phyloP scores from a whole-genome alignment of 1,140 invertebrate species.

The Zaprionus camerounensis region DNA sequence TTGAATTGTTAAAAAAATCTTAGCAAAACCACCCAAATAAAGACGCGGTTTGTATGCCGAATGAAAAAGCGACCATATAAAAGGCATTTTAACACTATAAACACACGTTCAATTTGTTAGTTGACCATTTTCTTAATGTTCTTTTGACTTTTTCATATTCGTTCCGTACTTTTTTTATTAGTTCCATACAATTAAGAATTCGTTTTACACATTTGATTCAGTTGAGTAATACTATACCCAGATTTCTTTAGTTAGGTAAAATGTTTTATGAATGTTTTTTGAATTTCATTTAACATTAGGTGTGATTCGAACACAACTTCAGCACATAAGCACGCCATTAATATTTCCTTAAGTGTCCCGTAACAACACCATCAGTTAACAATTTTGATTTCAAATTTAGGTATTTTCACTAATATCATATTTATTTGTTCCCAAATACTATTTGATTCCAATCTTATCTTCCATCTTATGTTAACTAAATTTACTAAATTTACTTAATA shows the following conservation, averaged over 20 bases:
- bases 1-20: constrained; percentile 40
- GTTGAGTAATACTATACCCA: neutral
- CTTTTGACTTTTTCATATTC: neutral
- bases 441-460: too few species aligned
- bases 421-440: neutral
- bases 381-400: too few species aligned
- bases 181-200: neutral
- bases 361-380: too few species aligned
- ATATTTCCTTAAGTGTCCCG: too few species aligned
- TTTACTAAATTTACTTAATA: neutral
- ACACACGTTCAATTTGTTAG: neutral
- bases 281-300: too few species aligned
- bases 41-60: constrained; percentile 58
- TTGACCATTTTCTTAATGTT: neutral
- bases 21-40: constrained; percentile 11
- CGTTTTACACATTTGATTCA: neutral
- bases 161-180: neutral
- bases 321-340: too few species aligned
- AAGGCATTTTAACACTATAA: constrained; percentile 53
- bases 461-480: neutral
- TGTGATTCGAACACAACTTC: too few species aligned
- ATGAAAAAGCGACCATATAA: neutral
- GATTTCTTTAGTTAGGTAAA: neutral
- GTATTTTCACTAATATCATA: too few species aligned
- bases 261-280: too few species aligned